Base-by-base conservation (phyloP, 2,797 vertebrate species). In the Chrosomus eos region DNA sequence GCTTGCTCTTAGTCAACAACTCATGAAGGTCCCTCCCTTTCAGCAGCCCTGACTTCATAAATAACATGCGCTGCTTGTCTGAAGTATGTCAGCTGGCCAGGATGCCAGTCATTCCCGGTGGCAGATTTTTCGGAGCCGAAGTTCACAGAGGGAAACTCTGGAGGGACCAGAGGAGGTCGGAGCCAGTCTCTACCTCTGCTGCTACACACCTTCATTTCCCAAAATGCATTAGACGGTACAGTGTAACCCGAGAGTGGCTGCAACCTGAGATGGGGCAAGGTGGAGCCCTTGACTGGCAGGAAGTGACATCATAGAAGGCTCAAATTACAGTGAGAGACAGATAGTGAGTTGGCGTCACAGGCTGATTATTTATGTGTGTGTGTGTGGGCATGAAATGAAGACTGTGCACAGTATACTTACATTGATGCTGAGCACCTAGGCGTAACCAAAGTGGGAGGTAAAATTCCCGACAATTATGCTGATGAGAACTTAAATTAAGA, bases 61-160 rank as follows among this genome's bases (percentile, higher is more conserved):
- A 93, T 92, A 92, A 91, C 93, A 91, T 94, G 92, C 76, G 43
- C 85, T 75, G 85, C 87, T 87, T 81, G 86, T 90, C 87, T 90
- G 90, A 90, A 88, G 92, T 89, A 93, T 93, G 89, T 93, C 90
- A 88, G 92, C 94, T 88, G 89, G 71, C 92, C 90, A 81, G 83
- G 89, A 96, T 94, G 94, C 96, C 95, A 93, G 94, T 95, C 97
- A 97, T 98, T 97, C 97, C 96, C 79, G 93, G 92, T 26, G 87
- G 90, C 58, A 86, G 89, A 94, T 94, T 93, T 93, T 93, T 94
- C 89, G 74, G 91, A 94, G 93, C 90, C 86, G 92, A 93, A 95
- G 95, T 95, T 96, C 94, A 31, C 26, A 28, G 60, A 64, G 26
- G 26, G 6, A 64, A 94, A 33, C 43, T 58, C 91, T n/a, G 82